Base-by-base conservation (phyloP, 64 coral and sea anemone species). In the Montipora sp. region DNA sequence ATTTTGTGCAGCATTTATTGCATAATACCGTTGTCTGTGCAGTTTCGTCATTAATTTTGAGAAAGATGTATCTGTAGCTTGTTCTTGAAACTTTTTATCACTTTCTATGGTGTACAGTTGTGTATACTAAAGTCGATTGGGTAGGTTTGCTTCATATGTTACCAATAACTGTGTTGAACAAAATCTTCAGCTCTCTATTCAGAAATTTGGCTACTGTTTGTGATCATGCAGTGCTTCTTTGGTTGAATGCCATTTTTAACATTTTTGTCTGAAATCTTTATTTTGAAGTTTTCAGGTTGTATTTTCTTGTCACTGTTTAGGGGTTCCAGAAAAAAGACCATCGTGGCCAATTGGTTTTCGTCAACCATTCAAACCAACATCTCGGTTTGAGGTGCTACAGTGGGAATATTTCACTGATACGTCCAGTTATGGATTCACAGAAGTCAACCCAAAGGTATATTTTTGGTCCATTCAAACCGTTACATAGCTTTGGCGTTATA, bases 401-500 rank as follows among this genome's bases (percentile, higher is more conserved):
- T 99, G 98, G 98, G 87, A 99, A 46, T 99, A 99, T 49, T 99
- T 99, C 73, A 99, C 94, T 73, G 72, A 90, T 47, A 89, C 80
- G 14, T 75, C 91, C 21, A 94, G 84, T 20, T 99, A 99, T 77
- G 98, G 98, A 45, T 99, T 91, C 59, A 81, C 82, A 11, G 98
- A 99, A n/a, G 93, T 93, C 24, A 80, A 96, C 12, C 94, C 98
- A 3, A 84, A 96, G 79, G 82, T 85, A 85, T 18, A 23, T 5
- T 71, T 18, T 63, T 0, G 9, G 9, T 57, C 21, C 5, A 5
- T 71, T 71, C 8, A 1, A 5, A 23, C 3, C 5, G 5, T 7
- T 21, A 7, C 19, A 8, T 13, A 18, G 10, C 68, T 78, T 78
- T 47, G 75, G 36, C 2, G 36, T 36, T 36, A 36, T 8, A 48